Conservation (phyloP, 64 coral and sea anemone species). For the Pocillopora verrucosa region DNA sequence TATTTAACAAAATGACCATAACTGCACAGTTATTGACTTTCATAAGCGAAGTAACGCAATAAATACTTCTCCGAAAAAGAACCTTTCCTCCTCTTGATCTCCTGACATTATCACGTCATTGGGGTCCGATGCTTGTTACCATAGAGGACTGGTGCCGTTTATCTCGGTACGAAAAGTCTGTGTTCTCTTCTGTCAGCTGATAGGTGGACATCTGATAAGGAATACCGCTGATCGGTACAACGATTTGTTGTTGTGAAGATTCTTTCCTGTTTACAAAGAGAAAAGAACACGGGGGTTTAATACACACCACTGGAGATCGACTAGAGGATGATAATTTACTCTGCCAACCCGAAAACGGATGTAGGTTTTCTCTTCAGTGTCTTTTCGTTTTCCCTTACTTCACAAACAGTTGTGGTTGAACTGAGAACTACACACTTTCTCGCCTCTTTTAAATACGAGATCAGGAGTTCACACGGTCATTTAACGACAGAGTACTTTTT, state of each 20-base stretch:
- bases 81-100: background rate
- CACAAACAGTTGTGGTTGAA: no score
- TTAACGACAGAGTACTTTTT: no score
- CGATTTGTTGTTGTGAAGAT: conserved; percentile 69
- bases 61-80: background rate
- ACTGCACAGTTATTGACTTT: background rate
- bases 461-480: no score
- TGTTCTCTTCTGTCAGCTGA: conserved; percentile 97
- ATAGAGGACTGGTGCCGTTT: conserved; percentile 93
- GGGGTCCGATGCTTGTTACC: conserved; percentile 76
- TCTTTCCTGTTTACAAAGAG: conserved; percentile 51
- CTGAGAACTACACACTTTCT: no score
- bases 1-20: no score
- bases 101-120: background rate
- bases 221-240: conserved; percentile 66
- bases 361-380: no score
- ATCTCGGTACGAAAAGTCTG: conserved; percentile 92
- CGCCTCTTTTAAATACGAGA: no score
- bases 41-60: background rate
- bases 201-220: conserved; percentile 90
- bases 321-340: no score
- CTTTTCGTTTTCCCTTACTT: no score
- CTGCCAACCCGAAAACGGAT: no score
- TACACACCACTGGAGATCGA: no score
- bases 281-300: background rate